Evolutionary conservation across 2,888 invertebrate species (phyloP).

Genomic region (Hirtodrosophila confusa): DNA sequence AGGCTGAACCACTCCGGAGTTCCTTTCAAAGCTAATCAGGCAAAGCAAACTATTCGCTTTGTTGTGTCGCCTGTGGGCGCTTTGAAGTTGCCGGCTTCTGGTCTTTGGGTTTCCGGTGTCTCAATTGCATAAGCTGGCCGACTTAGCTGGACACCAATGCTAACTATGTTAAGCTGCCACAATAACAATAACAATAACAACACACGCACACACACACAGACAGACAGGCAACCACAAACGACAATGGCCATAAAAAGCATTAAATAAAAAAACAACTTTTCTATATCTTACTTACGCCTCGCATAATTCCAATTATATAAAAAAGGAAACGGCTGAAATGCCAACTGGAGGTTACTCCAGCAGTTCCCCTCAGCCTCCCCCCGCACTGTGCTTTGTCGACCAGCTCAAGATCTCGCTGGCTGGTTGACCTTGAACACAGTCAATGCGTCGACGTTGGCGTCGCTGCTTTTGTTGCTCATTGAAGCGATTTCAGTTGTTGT

Average conservation of each 20-base stretch:
- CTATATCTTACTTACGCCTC: constrained; percentile 51
- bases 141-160: constrained; percentile 31
- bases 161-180: constrained; percentile 12
- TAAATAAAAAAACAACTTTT: constrained; percentile 39
- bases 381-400: no score
- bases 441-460: constrained; percentile 17
- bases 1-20: no score
- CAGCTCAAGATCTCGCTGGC: constrained; percentile 27
- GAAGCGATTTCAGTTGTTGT: constrained; percentile 56
- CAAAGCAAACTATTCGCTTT: neutral
- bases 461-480: constrained; percentile 53
- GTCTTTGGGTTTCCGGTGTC: constrained; percentile 9
- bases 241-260: constrained; percentile 23
- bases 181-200: constrained; percentile 9
- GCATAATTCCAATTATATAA: constrained; percentile 30
- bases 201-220: neutral
- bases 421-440: constrained; percentile 60
- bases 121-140: constrained; percentile 50
- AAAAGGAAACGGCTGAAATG: constrained; percentile 12
- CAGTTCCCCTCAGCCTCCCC: neutral
- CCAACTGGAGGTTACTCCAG: constrained; percentile 2
- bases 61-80: constrained; percentile 12
- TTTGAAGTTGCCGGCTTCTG: constrained; percentile 46
- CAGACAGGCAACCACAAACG: constrained; percentile 2
- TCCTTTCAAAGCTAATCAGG: constrained; percentile 4